Evolutionary conservation across 2,113 vertebrate species (phyloP).

Genomic region (Fregata magnificens): DNA sequence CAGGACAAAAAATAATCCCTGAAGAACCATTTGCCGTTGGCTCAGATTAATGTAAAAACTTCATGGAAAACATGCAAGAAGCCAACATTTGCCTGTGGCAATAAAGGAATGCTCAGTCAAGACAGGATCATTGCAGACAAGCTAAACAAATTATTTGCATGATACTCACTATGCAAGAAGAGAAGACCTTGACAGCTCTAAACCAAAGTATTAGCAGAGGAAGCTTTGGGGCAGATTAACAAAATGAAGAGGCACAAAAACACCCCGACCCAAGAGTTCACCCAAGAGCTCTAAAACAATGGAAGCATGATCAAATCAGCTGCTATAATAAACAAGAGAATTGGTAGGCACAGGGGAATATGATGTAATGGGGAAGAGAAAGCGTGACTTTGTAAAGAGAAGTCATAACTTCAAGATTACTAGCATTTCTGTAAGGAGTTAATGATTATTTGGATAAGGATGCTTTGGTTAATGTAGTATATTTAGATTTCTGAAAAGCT

Average conservation of each 20-base stretch:
- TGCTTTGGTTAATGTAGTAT: constrained; percentile 18
- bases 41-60: background rate
- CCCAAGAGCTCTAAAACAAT: constrained; percentile 1
- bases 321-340: constrained; percentile 34
- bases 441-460: constrained; percentile 43
- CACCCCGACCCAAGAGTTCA: background rate
- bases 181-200: background rate
- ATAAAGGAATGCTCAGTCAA: background rate
- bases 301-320: constrained; percentile 17
- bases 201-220: background rate
- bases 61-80: background rate
- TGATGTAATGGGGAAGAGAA: constrained; percentile 10
- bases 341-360: background rate
- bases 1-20: background rate
- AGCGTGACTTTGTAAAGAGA: background rate
- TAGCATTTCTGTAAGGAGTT: background rate
- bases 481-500: constrained; percentile 33
- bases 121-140: background rate
- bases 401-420: background rate
- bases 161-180: background rate
- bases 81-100: background rate
- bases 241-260: background rate
- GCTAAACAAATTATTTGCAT: background rate
- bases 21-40: background rate
- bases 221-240: background rate